Percentiles rank a stretch among this genome's conserved stretches.
Conservation (phyloP, 2,797 vertebrate genomes). For the Centropyge bicolor region DNA sequence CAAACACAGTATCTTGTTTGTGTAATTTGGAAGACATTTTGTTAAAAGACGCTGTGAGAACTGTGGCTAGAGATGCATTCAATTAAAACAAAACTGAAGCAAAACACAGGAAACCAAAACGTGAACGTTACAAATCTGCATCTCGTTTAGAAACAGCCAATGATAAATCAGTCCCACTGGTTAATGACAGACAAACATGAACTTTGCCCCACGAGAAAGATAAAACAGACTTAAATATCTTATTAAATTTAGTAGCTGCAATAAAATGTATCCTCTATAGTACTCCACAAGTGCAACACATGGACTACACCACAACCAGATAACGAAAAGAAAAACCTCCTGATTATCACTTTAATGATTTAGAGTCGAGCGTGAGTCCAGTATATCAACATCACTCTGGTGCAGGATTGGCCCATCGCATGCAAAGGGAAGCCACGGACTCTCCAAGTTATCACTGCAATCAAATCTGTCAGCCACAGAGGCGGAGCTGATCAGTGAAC, state of each 20-base stretch:
- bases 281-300: not conserved
- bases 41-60: not conserved
- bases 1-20: not conserved
- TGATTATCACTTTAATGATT: slow-evolving; percentile 12
- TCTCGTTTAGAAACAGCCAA: not conserved
- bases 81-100: not conserved
- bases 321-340: not conserved
- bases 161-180: not conserved
- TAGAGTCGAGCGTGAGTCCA: not conserved
- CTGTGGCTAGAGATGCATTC: not conserved
- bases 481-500: slow-evolving; percentile 31
- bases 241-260: not conserved
- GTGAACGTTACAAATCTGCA: not conserved
- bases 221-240: not conserved
- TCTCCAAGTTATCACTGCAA: slow-evolving; percentile 27
- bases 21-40: not conserved
- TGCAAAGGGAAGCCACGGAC: not conserved
- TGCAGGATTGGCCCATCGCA: not conserved
- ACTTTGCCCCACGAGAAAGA: not conserved
- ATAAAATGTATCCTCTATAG: not conserved
- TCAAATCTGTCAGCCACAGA: slow-evolving; percentile 25
- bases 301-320: not conserved
- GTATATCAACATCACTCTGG: not conserved
- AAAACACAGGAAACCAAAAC: slow-evolving; percentile 1
- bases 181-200: not conserved